These are phyloP conservation scores for Lycia hirtaria DNA, from an alignment of 2,888 invertebrate species.

Conservation along the genomic window DNA sequence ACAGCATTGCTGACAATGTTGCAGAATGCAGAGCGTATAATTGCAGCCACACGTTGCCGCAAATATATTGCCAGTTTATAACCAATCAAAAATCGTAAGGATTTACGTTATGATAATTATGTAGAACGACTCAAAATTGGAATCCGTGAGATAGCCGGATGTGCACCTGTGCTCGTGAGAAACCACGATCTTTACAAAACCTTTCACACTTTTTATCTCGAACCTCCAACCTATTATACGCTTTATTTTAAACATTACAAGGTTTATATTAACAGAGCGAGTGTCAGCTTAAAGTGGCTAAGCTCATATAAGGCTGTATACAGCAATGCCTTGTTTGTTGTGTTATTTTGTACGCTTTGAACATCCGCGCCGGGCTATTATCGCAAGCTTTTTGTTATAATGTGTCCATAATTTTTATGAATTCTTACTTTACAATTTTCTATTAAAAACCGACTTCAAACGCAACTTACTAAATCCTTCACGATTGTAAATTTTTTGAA, in stretches of 20 bases:
- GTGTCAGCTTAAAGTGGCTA: conserved; percentile 40
- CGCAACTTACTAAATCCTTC: no score
- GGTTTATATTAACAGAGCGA: conserved; percentile 15
- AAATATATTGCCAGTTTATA: no score
- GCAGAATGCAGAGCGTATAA: no score
- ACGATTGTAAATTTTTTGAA: no score
- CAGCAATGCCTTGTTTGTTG: conserved; percentile 69
- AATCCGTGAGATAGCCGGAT: conserved; percentile 80
- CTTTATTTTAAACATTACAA: conserved; percentile 35
- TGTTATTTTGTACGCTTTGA: conserved; percentile 81
- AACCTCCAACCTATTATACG: conserved; percentile 31
- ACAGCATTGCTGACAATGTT: no score
- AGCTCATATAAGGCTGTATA: conserved; percentile 63
- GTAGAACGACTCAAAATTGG: conserved; percentile 67
- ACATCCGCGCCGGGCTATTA: conserved; percentile 77
- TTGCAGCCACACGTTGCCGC: no score
- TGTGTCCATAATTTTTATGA: conserved; percentile 50
- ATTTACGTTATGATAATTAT: conserved; percentile 62
- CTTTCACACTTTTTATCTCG: conserved; percentile 42
- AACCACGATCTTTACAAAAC: conserved; percentile 61
- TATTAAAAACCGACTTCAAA: no score
- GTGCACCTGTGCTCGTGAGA: conserved; percentile 83
- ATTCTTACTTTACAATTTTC: background rate
- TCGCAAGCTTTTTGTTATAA: conserved; percentile 70
- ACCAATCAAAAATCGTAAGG: no score